Evolutionary conservation across 2,888 invertebrate species (phyloP).

Genomic region (Polia nebulosa): DNA sequence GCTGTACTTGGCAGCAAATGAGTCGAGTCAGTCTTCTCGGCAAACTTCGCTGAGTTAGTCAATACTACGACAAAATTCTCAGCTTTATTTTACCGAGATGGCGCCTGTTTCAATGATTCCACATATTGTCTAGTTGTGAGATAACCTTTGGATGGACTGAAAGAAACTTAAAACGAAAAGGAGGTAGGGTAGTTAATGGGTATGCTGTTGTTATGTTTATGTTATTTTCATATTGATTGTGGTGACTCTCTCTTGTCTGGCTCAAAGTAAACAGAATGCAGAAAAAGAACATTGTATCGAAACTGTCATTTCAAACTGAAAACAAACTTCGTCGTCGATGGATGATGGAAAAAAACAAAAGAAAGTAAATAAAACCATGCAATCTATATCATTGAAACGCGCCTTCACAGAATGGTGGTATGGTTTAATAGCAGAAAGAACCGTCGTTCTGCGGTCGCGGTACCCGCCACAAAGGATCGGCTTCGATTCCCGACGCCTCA

Average conservation of each 20-base stretch:
- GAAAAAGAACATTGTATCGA: not conserved
- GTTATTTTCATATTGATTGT: no score
- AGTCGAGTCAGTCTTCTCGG: no score
- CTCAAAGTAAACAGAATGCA: not conserved
- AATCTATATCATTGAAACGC: slow-evolving; percentile 50
- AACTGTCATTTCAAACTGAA: slow-evolving; percentile 26
- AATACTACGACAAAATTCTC: no score
- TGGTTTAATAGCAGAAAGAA: slow-evolving; percentile 53
- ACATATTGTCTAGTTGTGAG: no score
- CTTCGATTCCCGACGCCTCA: slow-evolving; percentile 59
- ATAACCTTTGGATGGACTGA: no score
- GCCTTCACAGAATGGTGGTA: slow-evolving; percentile 11
- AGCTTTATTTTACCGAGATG: no score
- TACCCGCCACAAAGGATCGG: slow-evolving; percentile 60
- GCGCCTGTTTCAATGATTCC: no score
- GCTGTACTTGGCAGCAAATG: no score
- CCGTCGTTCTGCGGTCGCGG: slow-evolving; percentile 60
- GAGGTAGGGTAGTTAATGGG: no score
- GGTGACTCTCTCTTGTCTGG: not conserved
- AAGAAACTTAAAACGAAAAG: no score
- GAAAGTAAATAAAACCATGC: slow-evolving; percentile 30
- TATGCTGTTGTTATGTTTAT: no score
- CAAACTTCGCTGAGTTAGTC: no score
- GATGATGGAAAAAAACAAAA: slow-evolving; percentile 26
- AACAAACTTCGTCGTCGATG: slow-evolving; percentile 36